Evolutionary conservation across 2,113 vertebrate genomes (phyloP).

Genomic region (Xiphophorus hellerii): DNA sequence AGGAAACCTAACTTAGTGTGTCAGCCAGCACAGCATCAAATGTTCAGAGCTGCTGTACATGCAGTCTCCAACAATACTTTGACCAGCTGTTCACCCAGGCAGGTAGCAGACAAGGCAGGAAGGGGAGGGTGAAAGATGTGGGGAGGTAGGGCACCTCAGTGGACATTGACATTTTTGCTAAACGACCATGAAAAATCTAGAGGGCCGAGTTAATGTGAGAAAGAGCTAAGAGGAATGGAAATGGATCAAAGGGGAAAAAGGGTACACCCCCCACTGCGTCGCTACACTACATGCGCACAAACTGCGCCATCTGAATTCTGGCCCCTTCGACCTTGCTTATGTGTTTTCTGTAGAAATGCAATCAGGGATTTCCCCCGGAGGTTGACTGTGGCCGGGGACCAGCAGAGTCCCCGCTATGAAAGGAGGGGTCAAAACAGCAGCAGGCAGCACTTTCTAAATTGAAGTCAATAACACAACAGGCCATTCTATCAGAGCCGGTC

Average conservation of each 20-base stretch:
- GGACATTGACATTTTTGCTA: slow-evolving; percentile 33
- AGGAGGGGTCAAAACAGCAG: slow-evolving; percentile 36
- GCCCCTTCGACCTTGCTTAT: slow-evolving; percentile 52
- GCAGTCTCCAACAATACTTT: slow-evolving; percentile 38
- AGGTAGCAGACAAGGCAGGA: slow-evolving; percentile 23
- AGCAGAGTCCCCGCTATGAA: slow-evolving; percentile 49
- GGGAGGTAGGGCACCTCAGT: slow-evolving; percentile 26
- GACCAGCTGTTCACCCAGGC: slow-evolving; percentile 39
- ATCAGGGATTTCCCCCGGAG: slow-evolving; percentile 67
- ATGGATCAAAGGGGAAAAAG: slow-evolving; percentile 10
- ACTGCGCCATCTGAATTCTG: slow-evolving; percentile 9
- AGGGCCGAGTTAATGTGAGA: slow-evolving; percentile 7
- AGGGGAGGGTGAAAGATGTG: slow-evolving; percentile 11
- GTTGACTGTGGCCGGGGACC: slow-evolving; percentile 41
- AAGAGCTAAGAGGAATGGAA: slow-evolving; percentile 6
- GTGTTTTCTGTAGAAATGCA: slow-evolving; percentile 66
- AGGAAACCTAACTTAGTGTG: slow-evolving; percentile 52
- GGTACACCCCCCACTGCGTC: background rate
- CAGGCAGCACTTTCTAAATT: slow-evolving; percentile 78
- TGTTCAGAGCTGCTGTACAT: slow-evolving; percentile 48
- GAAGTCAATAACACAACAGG: slow-evolving; percentile 78
- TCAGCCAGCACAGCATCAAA: slow-evolving; percentile 55
- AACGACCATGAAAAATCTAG: background rate
- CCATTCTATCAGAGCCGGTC: slow-evolving; percentile 63
- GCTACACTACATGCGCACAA: background rate